phyloP scores from a whole-genome alignment of 1,140 invertebrate species.

The Meloidogyne floridensis region DNA sequence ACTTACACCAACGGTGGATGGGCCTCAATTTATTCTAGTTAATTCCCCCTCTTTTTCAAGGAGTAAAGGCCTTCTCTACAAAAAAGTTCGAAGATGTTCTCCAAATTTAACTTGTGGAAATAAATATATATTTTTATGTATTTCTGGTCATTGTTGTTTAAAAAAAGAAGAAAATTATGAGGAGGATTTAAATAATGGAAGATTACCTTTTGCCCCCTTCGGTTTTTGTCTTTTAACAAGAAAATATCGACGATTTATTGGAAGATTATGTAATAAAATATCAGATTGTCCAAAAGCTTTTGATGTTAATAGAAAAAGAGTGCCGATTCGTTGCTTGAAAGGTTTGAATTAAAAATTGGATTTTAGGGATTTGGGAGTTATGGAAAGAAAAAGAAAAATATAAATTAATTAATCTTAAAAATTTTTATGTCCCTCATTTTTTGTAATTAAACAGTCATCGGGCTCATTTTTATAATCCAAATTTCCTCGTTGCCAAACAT shows the following conservation, averaged over 20 bases:
- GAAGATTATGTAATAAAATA: not conserved
- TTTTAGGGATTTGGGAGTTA: too few species aligned
- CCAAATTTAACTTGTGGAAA: not conserved
- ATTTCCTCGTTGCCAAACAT: too few species aligned
- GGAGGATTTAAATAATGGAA: not conserved
- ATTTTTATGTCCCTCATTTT: too few species aligned
- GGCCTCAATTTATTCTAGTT: too few species aligned
- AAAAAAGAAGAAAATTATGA: not conserved
- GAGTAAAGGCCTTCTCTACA: not conserved
- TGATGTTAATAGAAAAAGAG: not conserved
- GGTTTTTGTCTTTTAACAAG: not conserved
- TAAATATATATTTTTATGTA: not conserved
- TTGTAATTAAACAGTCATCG: too few species aligned
- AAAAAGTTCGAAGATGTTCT: not conserved
- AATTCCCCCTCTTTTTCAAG: not conserved
- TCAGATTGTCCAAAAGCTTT: not conserved
- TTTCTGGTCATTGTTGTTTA: not conserved
- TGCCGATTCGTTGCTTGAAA: not conserved
- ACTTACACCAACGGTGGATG: too few species aligned
- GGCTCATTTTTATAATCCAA: too few species aligned
- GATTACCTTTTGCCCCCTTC: not conserved
- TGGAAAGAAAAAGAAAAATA: too few species aligned
- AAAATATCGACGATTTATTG: not conserved
- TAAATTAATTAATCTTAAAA: too few species aligned
- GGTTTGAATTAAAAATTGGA: not conserved